Evolutionary conservation across 1,140 invertebrate genomes (phyloP).

Genomic region (Bombus huntii): DNA sequence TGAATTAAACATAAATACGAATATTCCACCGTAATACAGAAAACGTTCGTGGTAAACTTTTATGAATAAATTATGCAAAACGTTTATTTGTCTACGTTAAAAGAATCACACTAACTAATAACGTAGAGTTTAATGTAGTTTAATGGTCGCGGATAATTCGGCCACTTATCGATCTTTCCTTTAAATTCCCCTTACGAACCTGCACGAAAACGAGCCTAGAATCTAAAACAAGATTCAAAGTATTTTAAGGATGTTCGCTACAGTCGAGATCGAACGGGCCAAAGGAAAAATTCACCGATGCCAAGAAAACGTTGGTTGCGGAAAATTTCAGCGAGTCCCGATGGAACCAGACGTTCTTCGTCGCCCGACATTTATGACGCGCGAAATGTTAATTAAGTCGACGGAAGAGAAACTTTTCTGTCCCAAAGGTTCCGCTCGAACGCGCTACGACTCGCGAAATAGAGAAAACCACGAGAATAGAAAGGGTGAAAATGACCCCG

Average conservation of each 20-base stretch:
- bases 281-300: neutral
- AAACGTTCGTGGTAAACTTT: too few relatives aligned
- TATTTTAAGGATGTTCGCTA: neutral
- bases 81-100: too few relatives aligned
- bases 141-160: neutral
- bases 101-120: too few relatives aligned
- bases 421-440: neutral
- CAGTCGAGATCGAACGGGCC: neutral
- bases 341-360: neutral
- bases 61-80: too few relatives aligned
- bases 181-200: too few relatives aligned
- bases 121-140: too few relatives aligned
- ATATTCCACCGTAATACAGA: too few relatives aligned
- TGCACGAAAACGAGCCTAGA: neutral
- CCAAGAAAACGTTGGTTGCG: neutral
- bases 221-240: neutral
- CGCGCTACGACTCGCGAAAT: neutral
- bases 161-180: neutral
- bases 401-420: neutral
- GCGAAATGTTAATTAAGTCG: constrained; percentile 25
- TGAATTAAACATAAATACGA: neutral
- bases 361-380: neutral
- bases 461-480: neutral
- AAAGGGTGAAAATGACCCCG: neutral
- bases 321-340: neutral